Evolutionary conservation across 1,140 invertebrate species (phyloP).

Genomic region (Acromyrmex echinatior): DNA sequence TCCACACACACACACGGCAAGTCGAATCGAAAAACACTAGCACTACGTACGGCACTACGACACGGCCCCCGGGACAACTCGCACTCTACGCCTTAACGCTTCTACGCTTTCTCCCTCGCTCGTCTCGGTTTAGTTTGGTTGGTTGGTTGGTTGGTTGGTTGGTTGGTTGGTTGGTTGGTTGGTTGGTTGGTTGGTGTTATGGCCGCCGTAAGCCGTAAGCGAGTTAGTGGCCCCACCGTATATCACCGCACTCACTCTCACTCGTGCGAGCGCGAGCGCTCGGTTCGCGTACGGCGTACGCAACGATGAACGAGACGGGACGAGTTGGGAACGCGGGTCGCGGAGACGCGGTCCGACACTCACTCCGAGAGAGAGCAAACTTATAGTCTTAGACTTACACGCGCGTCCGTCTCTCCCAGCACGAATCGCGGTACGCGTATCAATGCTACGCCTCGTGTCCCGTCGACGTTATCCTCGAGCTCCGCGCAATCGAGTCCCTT

Average conservation of each 20-base stretch:
- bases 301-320: conserved; percentile 40
- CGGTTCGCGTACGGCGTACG: conserved; percentile 75
- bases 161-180: conserved; percentile 81
- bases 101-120: conserved; percentile 82
- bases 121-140: conserved; percentile 77
- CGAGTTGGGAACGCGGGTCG: conserved; percentile 10
- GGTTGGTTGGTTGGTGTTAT: conserved; percentile 82
- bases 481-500: conserved; percentile 76
- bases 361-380: conserved; percentile 18
- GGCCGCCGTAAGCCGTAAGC: conserved; percentile 82
- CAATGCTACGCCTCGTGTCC: conserved; percentile 77
- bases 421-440: conserved; percentile 59
- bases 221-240: conserved; percentile 77
- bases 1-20: conserved; percentile 68
- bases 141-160: conserved; percentile 84
- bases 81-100: conserved; percentile 30
- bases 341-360: conserved; percentile 70
- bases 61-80: conserved; percentile 63
- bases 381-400: conserved; percentile 53
- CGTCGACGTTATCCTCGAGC: conserved; percentile 75
- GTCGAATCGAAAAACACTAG: conserved; percentile 80
- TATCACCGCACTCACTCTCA: conserved; percentile 79
- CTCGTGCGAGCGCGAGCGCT: conserved; percentile 76
- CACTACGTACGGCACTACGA: conserved; percentile 69
- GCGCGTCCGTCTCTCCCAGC: neutral